Conservation (phyloP, 2,888 invertebrate species). For the Anorthoa munda region DNA sequence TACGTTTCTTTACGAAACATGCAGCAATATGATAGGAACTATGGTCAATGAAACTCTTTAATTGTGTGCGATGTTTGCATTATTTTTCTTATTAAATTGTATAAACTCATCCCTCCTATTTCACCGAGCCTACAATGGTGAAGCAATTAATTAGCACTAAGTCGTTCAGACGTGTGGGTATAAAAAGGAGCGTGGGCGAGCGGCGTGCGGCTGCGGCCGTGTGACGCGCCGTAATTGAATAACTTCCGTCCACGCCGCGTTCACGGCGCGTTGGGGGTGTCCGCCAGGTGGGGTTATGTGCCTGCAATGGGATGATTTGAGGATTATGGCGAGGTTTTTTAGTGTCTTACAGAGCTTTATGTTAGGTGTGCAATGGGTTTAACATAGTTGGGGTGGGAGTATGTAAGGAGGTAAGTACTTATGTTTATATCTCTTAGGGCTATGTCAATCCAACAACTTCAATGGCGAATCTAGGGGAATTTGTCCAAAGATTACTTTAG, state of each 20-base stretch:
- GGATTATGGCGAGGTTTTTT: not conserved
- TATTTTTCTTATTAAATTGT: not conserved
- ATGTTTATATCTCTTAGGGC: not conserved
- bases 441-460: not conserved
- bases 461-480: not conserved
- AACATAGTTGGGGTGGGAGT: not conserved
- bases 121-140: conserved; percentile 37
- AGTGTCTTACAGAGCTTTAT: not conserved
- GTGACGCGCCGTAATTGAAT: conserved; percentile 63
- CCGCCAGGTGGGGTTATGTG: not conserved
- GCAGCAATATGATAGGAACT: not conserved
- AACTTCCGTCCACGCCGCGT: conserved; percentile 54
- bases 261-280: conserved; percentile 26
- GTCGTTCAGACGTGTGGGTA: conserved; percentile 43
- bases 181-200: conserved; percentile 47
- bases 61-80: no score
- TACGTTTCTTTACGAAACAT: not conserved
- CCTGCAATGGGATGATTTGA: not conserved
- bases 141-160: conserved; percentile 56
- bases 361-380: not conserved
- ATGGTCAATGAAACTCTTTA: no score
- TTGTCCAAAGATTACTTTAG: not conserved
- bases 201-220: conserved; percentile 27
- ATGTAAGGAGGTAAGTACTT: no score
- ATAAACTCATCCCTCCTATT: not conserved